Percentiles rank a stretch among this genome's conserved stretches.
Evolutionary conservation across 2,797 vertebrate species (phyloP).

Genomic region (Diglossa cyanea): DNA sequence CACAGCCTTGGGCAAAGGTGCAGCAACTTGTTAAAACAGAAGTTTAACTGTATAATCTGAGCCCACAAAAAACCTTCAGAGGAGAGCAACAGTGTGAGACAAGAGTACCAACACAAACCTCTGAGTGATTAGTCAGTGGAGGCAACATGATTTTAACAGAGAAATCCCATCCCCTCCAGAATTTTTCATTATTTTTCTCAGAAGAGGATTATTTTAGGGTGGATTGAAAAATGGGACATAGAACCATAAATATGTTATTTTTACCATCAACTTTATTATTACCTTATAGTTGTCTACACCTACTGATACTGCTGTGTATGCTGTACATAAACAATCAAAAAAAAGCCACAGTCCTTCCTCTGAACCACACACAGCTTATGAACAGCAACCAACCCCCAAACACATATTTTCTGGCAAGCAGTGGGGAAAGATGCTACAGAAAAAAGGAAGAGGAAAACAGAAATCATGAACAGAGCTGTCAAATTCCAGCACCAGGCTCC

Average conservation of each 20-base stretch:
- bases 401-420: background rate
- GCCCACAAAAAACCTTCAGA: background rate
- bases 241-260: background rate
- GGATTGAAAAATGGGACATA: background rate
- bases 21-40: background rate
- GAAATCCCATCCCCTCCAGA: background rate
- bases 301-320: background rate
- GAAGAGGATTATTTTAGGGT: background rate
- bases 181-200: background rate
- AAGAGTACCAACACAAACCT: background rate
- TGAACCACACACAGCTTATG: background rate
- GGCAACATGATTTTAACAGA: background rate
- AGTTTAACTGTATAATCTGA: background rate
- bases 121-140: background rate
- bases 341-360: background rate
- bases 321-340: background rate
- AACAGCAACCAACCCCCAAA: background rate
- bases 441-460: background rate
- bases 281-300: background rate
- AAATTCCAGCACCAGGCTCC: background rate
- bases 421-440: background rate
- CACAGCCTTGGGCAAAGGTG: constrained; percentile 23
- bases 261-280: background rate
- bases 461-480: background rate
- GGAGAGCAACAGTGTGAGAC: background rate